A percentile compares a stretch with the other conserved stretches of the same genome.
These are phyloP conservation scores for Nyctibius bracteatus DNA, from an alignment of 2,113 vertebrate genomes.

Conservation along the genomic window DNA sequence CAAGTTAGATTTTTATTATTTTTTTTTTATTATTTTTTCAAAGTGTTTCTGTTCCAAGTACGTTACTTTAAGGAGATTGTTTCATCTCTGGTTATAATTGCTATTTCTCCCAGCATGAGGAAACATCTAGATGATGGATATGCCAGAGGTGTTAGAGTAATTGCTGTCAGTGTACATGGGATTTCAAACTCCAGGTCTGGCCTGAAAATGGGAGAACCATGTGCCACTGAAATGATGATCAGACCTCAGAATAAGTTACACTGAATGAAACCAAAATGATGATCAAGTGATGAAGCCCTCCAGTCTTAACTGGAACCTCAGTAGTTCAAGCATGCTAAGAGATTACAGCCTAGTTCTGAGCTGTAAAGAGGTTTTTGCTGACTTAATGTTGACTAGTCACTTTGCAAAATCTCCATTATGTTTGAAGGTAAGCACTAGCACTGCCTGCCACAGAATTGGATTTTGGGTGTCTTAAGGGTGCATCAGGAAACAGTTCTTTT, in stretches of 20 bases:
- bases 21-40: not conserved
- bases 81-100: conserved; percentile 25
- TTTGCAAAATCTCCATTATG: not conserved
- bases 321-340: not conserved
- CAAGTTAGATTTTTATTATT: conserved; percentile 8
- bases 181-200: not conserved
- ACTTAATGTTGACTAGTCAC: not conserved
- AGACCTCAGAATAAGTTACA: not conserved
- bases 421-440: not conserved
- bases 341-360: not conserved
- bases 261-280: not conserved
- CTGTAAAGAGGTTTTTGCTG: not conserved
- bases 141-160: conserved; percentile 13
- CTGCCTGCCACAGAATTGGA: not conserved
- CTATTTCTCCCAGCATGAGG: not conserved
- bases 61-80: not conserved
- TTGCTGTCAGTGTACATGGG: not conserved
- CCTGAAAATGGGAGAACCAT: not conserved
- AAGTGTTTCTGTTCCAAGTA: not conserved
- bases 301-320: not conserved
- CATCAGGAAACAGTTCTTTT: not conserved
- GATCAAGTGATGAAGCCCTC: not conserved
- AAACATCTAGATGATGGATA: conserved; percentile 26
- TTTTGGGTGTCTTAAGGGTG: not conserved
- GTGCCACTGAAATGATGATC: not conserved